phyloP scores from a whole-genome alignment of 1,140 invertebrate species.

The Euschistus heros region DNA sequence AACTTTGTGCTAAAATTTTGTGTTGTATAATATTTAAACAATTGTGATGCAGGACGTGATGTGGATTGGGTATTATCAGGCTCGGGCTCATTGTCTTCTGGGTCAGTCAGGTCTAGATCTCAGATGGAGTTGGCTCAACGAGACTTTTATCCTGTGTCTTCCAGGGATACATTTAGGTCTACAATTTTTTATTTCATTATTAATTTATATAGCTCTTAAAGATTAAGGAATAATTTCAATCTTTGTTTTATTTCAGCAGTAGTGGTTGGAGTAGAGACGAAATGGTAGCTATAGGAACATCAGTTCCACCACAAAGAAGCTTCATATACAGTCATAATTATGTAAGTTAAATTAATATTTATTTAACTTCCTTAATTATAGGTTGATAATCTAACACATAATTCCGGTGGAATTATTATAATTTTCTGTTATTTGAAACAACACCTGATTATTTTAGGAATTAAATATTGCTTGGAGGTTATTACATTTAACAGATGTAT shows the following conservation, averaged over 20 bases:
- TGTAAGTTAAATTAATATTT: background rate
- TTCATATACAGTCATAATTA: conserved; percentile 19
- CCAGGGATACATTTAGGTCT: conserved; percentile 24
- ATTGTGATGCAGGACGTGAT: conserved; percentile 42
- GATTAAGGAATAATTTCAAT: too few relatives aligned
- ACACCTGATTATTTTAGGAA: too few relatives aligned
- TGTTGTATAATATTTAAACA: too few relatives aligned
- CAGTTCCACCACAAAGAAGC: conserved; percentile 15
- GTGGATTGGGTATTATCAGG: conserved; percentile 59
- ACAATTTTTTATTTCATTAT: background rate
- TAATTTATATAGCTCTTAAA: too few relatives aligned
- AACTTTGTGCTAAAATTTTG: too few relatives aligned
- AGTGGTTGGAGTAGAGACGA: conserved; percentile 21
- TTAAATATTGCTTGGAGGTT: too few relatives aligned
- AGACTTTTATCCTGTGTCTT: conserved; percentile 21
- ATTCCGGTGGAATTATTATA: too few relatives aligned
- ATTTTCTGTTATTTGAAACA: too few relatives aligned
- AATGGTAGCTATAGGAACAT: conserved; percentile 17
- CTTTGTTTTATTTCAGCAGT: background rate
- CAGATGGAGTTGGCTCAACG: conserved; percentile 27
- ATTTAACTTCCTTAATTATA: too few relatives aligned
- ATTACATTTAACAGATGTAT: too few relatives aligned
- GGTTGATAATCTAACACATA: too few relatives aligned
- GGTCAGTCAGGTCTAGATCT: conserved; percentile 33
- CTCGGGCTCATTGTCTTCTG: conserved; percentile 45